Base-by-base conservation (phyloP, 2,797 vertebrate genomes). In the Takifugu rubripes region DNA sequence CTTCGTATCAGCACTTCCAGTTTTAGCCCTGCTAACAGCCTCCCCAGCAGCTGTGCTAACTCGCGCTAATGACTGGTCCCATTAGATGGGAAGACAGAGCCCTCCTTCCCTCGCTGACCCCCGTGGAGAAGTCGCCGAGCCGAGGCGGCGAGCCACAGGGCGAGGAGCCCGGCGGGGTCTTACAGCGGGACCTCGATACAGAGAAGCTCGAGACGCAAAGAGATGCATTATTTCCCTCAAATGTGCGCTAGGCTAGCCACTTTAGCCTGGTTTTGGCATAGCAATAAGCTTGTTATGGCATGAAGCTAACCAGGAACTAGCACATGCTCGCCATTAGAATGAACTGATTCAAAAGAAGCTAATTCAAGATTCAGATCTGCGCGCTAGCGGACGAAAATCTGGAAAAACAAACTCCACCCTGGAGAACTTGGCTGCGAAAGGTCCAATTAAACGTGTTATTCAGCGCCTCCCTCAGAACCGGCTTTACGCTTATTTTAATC, bases 121-220 rank as follows among this genome's bases (percentile, higher is more conserved):
- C 82, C 66, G 61, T 81, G 77, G 64, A 52, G 76, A 67, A 82
- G 82, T 76, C 78, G 74, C 66, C 40, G 24, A 58, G 72, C 56
- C 57, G 2, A 64, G 66, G 57, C 71, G 58, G 63, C 55, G 21
- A 58, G 76, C 74, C 77, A 64, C 60, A 75, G 75, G 77, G 62
- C 57, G 78, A 74, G n/a, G 56, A 1, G 44, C 59, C 43, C 1
- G 61, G 68, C 60, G 54, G 69, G 67, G 83, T 64, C 56, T 73
- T 77, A 55, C 81, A 77, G 78, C 65, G 17, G 74, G 78, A 55
- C 1, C 14, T 3, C 48, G 82, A 73, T 52, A 60, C 59, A 44
- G 59, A 81, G 61, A 49, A 17, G 51, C 74, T 25, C 12, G 2
- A 36, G 33, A 36, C 10, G 12, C 7, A 9, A 40, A 33, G 31